Conservation (phyloP, 64 coral and sea anemone genomes). For the Porites australiensis region DNA sequence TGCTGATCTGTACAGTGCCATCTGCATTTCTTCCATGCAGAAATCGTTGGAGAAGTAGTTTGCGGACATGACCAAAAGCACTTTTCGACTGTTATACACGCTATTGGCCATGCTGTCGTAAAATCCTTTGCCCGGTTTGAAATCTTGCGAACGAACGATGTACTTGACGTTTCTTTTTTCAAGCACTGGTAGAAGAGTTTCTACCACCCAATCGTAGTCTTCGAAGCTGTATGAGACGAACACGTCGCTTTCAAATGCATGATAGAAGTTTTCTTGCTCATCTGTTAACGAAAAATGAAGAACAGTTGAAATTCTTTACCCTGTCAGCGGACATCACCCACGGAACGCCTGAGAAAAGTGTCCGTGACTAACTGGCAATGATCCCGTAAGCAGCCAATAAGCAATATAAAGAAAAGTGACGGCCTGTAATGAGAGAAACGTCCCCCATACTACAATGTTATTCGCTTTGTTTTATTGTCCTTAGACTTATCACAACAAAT, state of each 20-base stretch:
- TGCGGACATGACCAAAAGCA: constrained; percentile 24
- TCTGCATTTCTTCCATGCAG: constrained; percentile 41
- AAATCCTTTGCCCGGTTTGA: constrained; percentile 38
- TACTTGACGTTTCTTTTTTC: constrained; percentile 23
- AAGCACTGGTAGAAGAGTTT: constrained; percentile 15
- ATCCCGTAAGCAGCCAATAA: too few species aligned
- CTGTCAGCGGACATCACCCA: too few species aligned
- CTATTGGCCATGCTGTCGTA: constrained; percentile 69
- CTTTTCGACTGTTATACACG: constrained; percentile 36
- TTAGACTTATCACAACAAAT: too few species aligned
- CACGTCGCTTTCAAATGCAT: not conserved
- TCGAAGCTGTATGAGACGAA: constrained; percentile 71
- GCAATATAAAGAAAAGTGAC: too few species aligned
- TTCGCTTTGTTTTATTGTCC: too few species aligned
- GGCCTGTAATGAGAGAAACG: too few species aligned
- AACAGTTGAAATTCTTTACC: too few species aligned
- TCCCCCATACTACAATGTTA: too few species aligned
- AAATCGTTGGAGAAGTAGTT: constrained; percentile 40
- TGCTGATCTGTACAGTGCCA: constrained; percentile 9
- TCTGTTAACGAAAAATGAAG: too few species aligned
- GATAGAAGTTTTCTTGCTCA: too few species aligned
- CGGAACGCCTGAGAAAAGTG: too few species aligned
- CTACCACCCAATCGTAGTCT: constrained; percentile 58
- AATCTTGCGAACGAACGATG: constrained; percentile 55
- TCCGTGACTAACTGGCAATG: too few species aligned